phyloP scores from a whole-genome alignment of 2,113 vertebrate genomes.

The Numenius arquata region DNA sequence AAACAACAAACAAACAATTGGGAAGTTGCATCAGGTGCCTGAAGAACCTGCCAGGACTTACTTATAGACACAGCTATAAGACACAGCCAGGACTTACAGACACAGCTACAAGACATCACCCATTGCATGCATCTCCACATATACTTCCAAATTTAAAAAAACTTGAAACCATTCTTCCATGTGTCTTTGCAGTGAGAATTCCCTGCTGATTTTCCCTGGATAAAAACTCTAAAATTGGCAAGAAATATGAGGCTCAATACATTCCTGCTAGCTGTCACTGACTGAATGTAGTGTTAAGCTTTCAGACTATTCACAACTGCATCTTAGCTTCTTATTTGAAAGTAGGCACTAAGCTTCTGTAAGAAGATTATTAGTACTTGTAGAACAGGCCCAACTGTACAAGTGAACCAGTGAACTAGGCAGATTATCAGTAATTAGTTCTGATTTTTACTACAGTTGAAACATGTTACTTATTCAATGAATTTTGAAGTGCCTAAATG shows the following conservation, averaged over 20 bases:
- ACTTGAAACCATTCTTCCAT: background rate
- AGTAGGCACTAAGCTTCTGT: no score
- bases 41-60: background rate
- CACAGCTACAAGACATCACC: background rate
- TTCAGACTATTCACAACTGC: no score
- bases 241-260: background rate
- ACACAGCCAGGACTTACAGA: background rate
- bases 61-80: background rate
- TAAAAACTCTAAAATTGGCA: background rate
- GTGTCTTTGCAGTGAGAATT: background rate
- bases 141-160: background rate
- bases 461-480: no score
- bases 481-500: no score
- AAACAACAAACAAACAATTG: background rate
- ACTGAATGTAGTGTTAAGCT: no score
- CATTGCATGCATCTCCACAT: background rate
- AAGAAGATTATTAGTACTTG: no score
- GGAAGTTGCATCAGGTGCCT: background rate
- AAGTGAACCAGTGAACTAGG: no score
- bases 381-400: no score
- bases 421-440: no score
- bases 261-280: no score
- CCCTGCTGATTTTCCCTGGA: background rate
- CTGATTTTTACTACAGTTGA: no score
- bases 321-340: no score